Conservation (phyloP, 2,888 invertebrate species). For the Spilosoma lubricipeda region DNA sequence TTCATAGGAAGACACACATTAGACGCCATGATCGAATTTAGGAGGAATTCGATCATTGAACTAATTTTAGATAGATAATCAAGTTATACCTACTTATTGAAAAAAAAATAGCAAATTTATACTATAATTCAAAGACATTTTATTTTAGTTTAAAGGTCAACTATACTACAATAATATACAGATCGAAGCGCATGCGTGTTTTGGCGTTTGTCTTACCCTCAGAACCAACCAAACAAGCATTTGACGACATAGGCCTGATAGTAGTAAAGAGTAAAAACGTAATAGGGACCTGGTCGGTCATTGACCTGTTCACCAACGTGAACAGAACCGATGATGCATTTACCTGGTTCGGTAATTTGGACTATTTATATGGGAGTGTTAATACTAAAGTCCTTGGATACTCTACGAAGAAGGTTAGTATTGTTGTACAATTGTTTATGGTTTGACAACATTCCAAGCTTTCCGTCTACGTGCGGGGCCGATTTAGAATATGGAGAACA, state of each 20-base stretch:
- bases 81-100: too few relatives aligned
- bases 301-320: conserved; percentile 42
- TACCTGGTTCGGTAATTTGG: conserved; percentile 60
- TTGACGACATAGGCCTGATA: conserved; percentile 72
- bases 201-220: conserved; percentile 65
- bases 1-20: too few relatives aligned
- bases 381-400: conserved; percentile 66
- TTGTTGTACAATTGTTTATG: not conserved
- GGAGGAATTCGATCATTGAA: not conserved
- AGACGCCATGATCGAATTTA: not conserved
- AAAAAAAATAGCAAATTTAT: too few relatives aligned
- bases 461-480: too few relatives aligned
- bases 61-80: not conserved
- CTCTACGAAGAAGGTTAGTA: conserved; percentile 57
- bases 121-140: not conserved
- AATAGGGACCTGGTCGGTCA: conserved; percentile 47
- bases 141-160: conserved; percentile 63
- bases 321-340: conserved; percentile 64
- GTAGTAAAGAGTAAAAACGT: conserved; percentile 49
- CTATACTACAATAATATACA: conserved; percentile 61
- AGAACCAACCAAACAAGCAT: conserved; percentile 58
- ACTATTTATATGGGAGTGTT: conserved; percentile 21
- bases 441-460: not conserved
- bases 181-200: conserved; percentile 37
- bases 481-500: too few relatives aligned